phyloP scores from a whole-genome alignment of 2,113 vertebrate species.

The Callaeas wilsoni region DNA sequence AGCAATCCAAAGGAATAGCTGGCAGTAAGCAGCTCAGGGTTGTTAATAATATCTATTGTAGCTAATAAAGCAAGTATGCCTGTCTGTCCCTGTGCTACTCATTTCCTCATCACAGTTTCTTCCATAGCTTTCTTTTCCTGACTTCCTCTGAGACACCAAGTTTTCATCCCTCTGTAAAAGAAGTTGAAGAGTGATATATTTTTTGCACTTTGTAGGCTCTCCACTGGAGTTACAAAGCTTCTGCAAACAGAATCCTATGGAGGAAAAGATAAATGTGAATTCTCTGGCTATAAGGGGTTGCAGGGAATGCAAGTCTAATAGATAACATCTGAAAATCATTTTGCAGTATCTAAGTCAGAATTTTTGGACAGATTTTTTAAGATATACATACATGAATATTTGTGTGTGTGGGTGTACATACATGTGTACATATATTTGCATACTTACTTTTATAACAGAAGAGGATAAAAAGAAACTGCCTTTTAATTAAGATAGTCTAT shows the following conservation, averaged over 20 bases:
- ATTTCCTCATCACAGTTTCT: not conserved
- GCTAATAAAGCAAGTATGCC: not conserved
- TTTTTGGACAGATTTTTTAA: not conserved
- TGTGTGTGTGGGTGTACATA: not conserved
- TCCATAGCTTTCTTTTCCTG: not conserved
- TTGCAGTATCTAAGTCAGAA: not conserved
- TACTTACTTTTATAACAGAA: not conserved
- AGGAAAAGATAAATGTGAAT: constrained; percentile 1
- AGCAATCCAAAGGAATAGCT: not conserved
- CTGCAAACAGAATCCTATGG: not conserved
- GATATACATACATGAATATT: not conserved
- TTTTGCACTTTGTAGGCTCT: not conserved
- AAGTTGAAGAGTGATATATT: not conserved
- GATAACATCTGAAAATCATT: constrained; percentile 10
- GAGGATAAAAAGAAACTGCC: not conserved
- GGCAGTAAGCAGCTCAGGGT: not conserved
- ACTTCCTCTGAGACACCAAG: not conserved
- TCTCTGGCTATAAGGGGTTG: not conserved
- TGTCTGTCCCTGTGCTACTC: not conserved
- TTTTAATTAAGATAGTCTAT: not conserved
- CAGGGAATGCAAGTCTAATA: not conserved
- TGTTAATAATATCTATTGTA: not conserved
- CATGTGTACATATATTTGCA: not conserved
- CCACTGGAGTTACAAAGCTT: not conserved
- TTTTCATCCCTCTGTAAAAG: not conserved